These are phyloP conservation scores for Dilophus febrilis DNA, from an alignment of 2,888 invertebrate genomes.

Conservation along the genomic window DNA sequence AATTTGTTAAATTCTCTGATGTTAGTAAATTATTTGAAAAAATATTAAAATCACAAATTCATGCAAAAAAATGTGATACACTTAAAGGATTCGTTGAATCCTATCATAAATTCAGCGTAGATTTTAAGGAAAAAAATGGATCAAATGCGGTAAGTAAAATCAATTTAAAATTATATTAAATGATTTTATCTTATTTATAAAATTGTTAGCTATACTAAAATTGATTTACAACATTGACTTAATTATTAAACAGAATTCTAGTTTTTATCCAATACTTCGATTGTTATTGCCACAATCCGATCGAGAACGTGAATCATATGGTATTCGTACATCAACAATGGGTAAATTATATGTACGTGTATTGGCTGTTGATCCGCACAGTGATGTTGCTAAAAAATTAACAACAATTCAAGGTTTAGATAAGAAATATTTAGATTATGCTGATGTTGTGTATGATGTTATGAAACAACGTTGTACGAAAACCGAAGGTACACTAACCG, in stretches of 20 bases:
- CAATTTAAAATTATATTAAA: too few relatives aligned
- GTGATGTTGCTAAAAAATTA: slow-evolving; percentile 27
- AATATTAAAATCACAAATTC: background rate
- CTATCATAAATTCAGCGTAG: background rate
- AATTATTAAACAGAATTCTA: slow-evolving; percentile 39
- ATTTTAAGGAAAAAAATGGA: background rate
- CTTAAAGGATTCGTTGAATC: background rate
- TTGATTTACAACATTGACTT: too few relatives aligned
- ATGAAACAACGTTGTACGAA: slow-evolving; percentile 37
- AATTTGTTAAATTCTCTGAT: too few relatives aligned
- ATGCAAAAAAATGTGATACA: background rate
- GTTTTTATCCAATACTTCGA: slow-evolving; percentile 57
- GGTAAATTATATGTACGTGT: slow-evolving; percentile 57
- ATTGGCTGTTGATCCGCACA: slow-evolving; percentile 51
- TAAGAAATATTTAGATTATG: slow-evolving; percentile 50
- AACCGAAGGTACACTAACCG: slow-evolving; percentile 34
- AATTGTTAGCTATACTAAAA: too few relatives aligned
- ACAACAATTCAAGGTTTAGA: slow-evolving; percentile 32
- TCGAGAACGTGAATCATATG: slow-evolving; percentile 62
- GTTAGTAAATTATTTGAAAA: background rate
- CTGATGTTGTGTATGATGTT: slow-evolving; percentile 57
- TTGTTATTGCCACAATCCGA: slow-evolving; percentile 65
- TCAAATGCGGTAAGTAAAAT: background rate
- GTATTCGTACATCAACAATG: slow-evolving; percentile 62
- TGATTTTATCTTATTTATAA: too few relatives aligned